phyloP scores from a whole-genome alignment of 2,797 vertebrate species.

The Xenops minutus region DNA sequence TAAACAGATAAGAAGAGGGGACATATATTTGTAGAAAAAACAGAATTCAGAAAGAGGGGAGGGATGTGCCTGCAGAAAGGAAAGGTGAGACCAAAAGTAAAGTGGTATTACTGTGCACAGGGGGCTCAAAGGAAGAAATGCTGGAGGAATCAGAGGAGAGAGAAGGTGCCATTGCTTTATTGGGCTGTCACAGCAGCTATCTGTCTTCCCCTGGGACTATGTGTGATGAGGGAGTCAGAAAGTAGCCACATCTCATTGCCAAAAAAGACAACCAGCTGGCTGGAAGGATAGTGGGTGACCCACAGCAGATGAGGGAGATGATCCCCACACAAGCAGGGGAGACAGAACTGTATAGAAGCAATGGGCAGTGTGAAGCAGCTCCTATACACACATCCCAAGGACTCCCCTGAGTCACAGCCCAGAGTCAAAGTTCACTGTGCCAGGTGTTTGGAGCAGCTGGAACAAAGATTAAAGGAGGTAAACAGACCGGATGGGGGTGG shows the following conservation, averaged over 20 bases:
- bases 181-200: not conserved
- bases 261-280: not conserved
- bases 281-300: not conserved
- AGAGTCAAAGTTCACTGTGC: constrained; percentile 25
- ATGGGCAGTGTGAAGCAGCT: not conserved
- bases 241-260: not conserved
- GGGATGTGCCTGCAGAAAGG: not conserved
- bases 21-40: not conserved
- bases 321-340: not conserved
- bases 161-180: not conserved
- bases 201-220: not conserved
- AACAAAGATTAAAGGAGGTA: constrained; percentile 53
- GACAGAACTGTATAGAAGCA: not conserved
- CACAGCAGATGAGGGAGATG: not conserved
- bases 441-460: constrained; percentile 61
- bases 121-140: not conserved
- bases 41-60: not conserved
- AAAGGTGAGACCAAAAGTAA: not conserved
- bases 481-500: not conserved
- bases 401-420: not conserved
- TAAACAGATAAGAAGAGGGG: not conserved
- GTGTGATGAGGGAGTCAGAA: not conserved
- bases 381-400: not conserved
- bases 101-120: not conserved
- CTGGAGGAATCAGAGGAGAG: not conserved